Evolutionary conservation across 2,113 vertebrate species (phyloP).

Genomic region (Centrocercus urophasianus): DNA sequence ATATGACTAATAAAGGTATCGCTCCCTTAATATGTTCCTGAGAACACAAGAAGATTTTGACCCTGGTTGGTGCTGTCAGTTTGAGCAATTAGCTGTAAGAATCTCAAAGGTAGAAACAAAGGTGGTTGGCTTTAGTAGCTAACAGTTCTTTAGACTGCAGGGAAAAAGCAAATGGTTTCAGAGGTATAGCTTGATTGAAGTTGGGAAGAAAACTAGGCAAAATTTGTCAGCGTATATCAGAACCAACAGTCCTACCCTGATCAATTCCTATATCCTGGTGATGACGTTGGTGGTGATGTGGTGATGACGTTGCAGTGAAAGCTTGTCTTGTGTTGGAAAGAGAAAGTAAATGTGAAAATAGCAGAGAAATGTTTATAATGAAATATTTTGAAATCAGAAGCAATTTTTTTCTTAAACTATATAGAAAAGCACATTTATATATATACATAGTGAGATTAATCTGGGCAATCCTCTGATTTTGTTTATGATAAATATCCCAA

Average conservation of each 20-base stretch:
- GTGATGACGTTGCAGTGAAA: background rate
- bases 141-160: background rate
- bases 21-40: background rate
- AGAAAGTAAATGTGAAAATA: background rate
- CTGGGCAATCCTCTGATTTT: background rate
- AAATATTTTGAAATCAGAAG: background rate
- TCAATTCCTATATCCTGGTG: slow-evolving; percentile 6
- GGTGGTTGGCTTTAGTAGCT: background rate
- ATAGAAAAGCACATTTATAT: background rate
- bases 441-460: background rate
- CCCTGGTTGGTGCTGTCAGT: background rate
- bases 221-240: background rate
- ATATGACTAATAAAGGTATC: background rate
- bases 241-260: background rate
- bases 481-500: background rate
- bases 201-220: background rate
- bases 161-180: background rate
- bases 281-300: background rate
- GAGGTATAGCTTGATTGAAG: background rate
- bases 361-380: background rate
- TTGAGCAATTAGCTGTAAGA: background rate
- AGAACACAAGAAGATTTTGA: background rate
- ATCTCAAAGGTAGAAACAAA: background rate
- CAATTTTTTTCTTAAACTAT: background rate
- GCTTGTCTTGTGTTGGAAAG: background rate